A percentile compares a stretch with the other conserved stretches of the same genome.
phyloP scores from a whole-genome alignment of 2,888 invertebrate species.

The Metacarcinus magister region DNA sequence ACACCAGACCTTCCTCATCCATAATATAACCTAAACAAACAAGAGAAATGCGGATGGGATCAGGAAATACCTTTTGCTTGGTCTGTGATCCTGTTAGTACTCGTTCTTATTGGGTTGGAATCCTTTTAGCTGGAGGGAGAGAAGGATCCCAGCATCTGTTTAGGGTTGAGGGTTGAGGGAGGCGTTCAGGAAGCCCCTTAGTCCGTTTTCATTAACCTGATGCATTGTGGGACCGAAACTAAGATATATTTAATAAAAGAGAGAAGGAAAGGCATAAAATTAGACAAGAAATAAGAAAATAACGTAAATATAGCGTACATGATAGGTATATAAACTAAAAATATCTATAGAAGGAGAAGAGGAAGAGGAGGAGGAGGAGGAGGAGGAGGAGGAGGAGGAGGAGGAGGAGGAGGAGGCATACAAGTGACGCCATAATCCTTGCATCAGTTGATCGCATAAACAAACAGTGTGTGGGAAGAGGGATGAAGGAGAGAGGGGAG shows the following conservation, averaged over 20 bases:
- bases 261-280: not conserved
- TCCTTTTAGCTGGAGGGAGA: conserved; percentile 69
- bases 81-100: conserved; percentile 75
- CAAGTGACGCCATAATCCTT: not conserved
- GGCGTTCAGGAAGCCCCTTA: not conserved
- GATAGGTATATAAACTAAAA: not conserved
- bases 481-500: not conserved
- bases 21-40: conserved; percentile 38
- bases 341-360: not conserved
- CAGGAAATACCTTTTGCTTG: conserved; percentile 67
- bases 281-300: not conserved
- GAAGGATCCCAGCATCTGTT: conserved; percentile 64
- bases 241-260: not conserved
- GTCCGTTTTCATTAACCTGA: not conserved
- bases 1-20: conserved; percentile 44
- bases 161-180: not conserved
- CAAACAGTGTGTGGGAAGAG: not conserved
- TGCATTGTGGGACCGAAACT: not conserved
- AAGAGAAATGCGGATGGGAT: conserved; percentile 60
- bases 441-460: conserved; percentile 58
- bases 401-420: conserved; percentile 1
- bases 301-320: not conserved
- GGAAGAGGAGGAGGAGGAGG: not conserved
- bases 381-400: not conserved
- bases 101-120: conserved; percentile 67